A percentile compares a stretch with the other conserved stretches of the same genome.
These are phyloP conservation scores for human (Homo sapiens) DNA, from an alignment of 2,113 vertebrate species.

Conservation along the genomic window DNA sequence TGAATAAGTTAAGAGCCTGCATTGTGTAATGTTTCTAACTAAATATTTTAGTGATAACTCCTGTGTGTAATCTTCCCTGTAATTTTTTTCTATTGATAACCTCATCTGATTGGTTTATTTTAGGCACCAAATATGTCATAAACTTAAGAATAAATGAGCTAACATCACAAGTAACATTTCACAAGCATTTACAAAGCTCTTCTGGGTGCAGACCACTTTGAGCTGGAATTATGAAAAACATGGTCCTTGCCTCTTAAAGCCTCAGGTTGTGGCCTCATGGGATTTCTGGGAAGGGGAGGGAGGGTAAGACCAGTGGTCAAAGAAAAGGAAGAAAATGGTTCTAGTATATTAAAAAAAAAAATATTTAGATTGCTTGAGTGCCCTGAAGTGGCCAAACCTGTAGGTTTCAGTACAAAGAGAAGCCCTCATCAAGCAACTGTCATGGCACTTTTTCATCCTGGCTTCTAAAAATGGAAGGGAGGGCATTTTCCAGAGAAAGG, in stretches of 20 bases:
- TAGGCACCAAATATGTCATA: background rate
- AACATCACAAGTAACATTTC: background rate
- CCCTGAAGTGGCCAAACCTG: background rate
- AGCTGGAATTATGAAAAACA: background rate
- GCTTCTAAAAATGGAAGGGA: background rate
- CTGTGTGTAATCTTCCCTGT: background rate
- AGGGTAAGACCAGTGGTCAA: background rate
- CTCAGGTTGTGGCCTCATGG: background rate
- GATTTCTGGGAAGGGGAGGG: background rate
- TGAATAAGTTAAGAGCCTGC: background rate
- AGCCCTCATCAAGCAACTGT: background rate
- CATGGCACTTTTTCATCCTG: background rate
- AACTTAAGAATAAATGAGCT: background rate
- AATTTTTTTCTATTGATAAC: background rate
- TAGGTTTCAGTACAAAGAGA: background rate
- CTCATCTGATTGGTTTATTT: background rate
- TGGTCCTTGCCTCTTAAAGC: background rate
- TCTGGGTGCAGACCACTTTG: background rate
- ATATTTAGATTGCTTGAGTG: background rate
- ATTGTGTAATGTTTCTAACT: background rate
- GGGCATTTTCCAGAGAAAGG: background rate
- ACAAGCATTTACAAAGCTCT: background rate
- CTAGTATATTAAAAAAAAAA: no score
- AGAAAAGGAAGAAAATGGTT: background rate
- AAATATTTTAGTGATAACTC: background rate